These are phyloP conservation scores for Amblyopsis rosae DNA, from an alignment of 2,113 vertebrate genomes.

Conservation along the genomic window DNA sequence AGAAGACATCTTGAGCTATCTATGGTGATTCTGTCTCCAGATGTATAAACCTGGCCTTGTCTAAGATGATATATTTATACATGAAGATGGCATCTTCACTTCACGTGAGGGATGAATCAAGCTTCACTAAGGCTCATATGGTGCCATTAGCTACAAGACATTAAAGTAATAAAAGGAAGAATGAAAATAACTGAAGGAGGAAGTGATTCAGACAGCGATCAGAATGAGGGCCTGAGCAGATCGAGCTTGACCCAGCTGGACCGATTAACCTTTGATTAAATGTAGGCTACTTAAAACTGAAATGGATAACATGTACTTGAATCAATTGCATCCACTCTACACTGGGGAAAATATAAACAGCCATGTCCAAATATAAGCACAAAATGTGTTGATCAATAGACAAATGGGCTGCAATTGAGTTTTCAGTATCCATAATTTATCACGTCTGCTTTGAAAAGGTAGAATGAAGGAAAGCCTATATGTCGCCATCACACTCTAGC, in stretches of 20 bases:
- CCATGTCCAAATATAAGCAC: constrained; percentile 39
- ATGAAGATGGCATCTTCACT: too few species aligned
- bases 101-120: neutral
- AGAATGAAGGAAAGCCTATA: constrained; percentile 22
- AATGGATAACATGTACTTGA: constrained; percentile 7
- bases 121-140: neutral
- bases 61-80: neutral
- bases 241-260: constrained; percentile 7
- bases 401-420: constrained; percentile 13
- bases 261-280: neutral
- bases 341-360: constrained; percentile 33
- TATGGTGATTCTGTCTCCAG: neutral
- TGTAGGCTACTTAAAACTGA: neutral
- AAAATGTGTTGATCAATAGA: constrained; percentile 38
- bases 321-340: neutral
- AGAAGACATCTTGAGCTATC: neutral
- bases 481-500: constrained; percentile 21
- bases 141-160: neutral
- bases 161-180: neutral
- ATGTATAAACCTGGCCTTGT: neutral
- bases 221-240: neutral
- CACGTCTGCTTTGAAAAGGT: neutral
- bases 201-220: constrained; percentile 16
- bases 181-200: constrained; percentile 15
- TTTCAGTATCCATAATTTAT: constrained; percentile 39